Conservation (phyloP, 1,140 invertebrate genomes). For the Drosophila virilis region DNA sequence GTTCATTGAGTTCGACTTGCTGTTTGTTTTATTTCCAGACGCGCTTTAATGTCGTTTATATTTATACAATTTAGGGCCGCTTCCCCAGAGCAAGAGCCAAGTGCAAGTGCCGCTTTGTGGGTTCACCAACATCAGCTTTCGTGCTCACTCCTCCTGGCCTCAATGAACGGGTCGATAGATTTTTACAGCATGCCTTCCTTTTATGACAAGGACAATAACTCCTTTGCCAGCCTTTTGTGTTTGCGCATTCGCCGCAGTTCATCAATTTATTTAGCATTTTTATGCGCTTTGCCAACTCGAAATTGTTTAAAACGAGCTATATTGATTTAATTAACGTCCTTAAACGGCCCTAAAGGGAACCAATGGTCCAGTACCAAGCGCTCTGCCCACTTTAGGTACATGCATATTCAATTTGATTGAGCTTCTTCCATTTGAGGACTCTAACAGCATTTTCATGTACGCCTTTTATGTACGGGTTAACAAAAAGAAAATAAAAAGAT, state of each 20-base stretch:
- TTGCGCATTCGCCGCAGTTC: slow-evolving; percentile 58
- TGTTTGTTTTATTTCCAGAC: slow-evolving; percentile 81
- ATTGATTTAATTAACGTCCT: slow-evolving; percentile 77
- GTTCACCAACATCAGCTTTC: slow-evolving; percentile 11
- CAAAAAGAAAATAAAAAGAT: neutral
- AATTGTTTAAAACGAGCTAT: slow-evolving; percentile 64
- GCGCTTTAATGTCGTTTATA: slow-evolving; percentile 81
- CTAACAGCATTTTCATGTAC: slow-evolving; percentile 21
- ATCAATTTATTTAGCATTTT: slow-evolving; percentile 80
- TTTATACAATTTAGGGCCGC: slow-evolving; percentile 70
- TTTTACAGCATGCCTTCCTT: slow-evolving; percentile 31
- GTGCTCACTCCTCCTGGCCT: slow-evolving; percentile 1
- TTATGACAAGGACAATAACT: slow-evolving; percentile 47
- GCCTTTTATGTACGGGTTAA: neutral
- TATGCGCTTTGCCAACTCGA: slow-evolving; percentile 46
- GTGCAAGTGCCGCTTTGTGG: slow-evolving; percentile 51
- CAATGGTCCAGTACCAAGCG: neutral
- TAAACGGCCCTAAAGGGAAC: slow-evolving; percentile 60
- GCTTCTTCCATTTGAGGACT: neutral
- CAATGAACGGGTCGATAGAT: slow-evolving; percentile 42
- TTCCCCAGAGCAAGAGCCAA: slow-evolving; percentile 36
- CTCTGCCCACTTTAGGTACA: slow-evolving; percentile 12
- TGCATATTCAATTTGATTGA: slow-evolving; percentile 37
- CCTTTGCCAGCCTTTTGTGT: slow-evolving; percentile 41
- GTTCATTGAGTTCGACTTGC: slow-evolving; percentile 75